Percentiles rank a stretch among this genome's conserved stretches.
phyloP scores from a whole-genome alignment of 2,113 vertebrate species.

The Erythrocebus patas region DNA sequence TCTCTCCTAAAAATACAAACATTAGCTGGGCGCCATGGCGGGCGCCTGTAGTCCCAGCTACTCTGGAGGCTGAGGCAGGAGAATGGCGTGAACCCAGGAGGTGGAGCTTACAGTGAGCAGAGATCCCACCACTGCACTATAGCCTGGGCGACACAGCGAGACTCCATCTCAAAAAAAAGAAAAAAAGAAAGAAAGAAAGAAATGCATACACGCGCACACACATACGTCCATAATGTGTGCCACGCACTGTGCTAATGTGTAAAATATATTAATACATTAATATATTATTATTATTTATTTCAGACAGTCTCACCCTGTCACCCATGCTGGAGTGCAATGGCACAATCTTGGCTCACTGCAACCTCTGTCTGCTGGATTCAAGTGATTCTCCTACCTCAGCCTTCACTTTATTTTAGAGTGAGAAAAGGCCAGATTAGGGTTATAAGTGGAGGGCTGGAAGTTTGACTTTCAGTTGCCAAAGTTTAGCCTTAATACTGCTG shows the following conservation, averaged over 20 bases:
- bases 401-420: background rate
- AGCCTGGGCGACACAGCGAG: no score
- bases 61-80: no score
- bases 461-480: slow-evolving; percentile 38
- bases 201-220: background rate
- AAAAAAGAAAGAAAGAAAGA: background rate
- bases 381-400: no score
- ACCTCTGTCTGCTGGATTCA: background rate
- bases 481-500: slow-evolving; percentile 31
- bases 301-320: background rate
- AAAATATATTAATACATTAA: background rate
- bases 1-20: no score
- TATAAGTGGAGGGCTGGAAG: background rate
- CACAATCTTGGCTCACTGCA: background rate
- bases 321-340: background rate
- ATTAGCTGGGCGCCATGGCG: no score
- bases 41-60: no score
- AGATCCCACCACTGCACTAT: no score
- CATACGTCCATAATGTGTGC: background rate
- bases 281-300: background rate
- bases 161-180: no score
- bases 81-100: no score
- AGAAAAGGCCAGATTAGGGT: background rate
- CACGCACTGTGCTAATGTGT: background rate
- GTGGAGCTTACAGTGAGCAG: no score